Evolutionary conservation across 92 coral and sea anemone species (phyloP), one percentile per base, ranked within the genome.

Genomic region (Blastomussa wellsi): DNA sequence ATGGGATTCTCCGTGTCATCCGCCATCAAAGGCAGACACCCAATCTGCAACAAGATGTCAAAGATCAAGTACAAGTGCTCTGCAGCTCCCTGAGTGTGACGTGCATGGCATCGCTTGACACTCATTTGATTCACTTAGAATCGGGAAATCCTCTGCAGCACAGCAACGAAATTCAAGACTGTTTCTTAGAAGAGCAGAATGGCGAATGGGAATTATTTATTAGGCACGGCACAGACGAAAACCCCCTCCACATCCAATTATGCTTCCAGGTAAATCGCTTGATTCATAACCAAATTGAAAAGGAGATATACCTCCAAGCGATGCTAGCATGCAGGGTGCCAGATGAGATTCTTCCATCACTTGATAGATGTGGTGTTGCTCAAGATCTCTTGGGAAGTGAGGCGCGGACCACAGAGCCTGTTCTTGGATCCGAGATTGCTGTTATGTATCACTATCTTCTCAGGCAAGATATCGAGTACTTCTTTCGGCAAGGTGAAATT

Each of bases 401-500:
- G 79, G 86, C 90, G 38, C 91, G 94, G 79, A 88, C 91, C 12
- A 90, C 87, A 51, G 98, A 94, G 80, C 99, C 99, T 19, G 86
- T 86, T 19, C 91, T 96, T 17, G 98, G 98, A 38, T 90, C 92
- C 31, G 98, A 96, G 83, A 93, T 96, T 39, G 98, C 98, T 5
- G 94, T 92, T 49, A 92, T 92, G 98, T 96, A 92, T 82, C 98
- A 96, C 82, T 90, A 96, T 69, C 87, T 94, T 53, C 88, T 96
- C 74, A 92, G 91, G 80, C 98, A 96, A 70, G 98, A 94, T 77
- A 93, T 93, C 52, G 92, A 89, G 48, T 96, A 94, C 80, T 87
- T 96, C 66, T 96, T 96, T 74, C 96, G 95, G n/a, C 93, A 91
- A 71, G 98, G 98, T 20, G 98, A 96, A 77, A 96, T 96, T 32